Base-by-base conservation (phyloP, 1,140 invertebrate genomes). In the Drosophila ficusphila region DNA sequence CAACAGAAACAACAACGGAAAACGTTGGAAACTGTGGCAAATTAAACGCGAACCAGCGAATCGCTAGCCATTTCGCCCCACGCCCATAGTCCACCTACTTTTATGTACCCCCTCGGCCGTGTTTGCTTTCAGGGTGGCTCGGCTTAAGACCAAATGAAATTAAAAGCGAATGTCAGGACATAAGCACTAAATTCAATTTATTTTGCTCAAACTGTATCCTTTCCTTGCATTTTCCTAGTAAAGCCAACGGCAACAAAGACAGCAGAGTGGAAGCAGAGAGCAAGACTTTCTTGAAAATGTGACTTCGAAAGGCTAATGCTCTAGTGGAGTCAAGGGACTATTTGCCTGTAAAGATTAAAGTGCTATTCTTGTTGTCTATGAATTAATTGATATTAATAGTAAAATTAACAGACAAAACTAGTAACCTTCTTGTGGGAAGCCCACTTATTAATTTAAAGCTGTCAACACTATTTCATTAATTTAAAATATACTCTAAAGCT, bases 121-220 rank as follows among this genome's bases (percentile, higher is more conserved):
- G 57, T 58, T 78, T 61, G 51, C 25, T 38, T 76, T 72, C 70
- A 64, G 58, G 68, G 58, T 64, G 54, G 62, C 31, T 71, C 75
- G 60, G 57, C 79, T 86, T 69, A 70, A 73, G 72, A 73, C 82
- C 69, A 76, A 77, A 86, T 81, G 77, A 86, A 86, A 81, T 86
- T 86, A 86, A 86, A 86, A 77, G 64, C 77, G 73, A 88, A 86
- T 86, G 82, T 74, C 82, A 70, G 76, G 78, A 65, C 64, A 86
- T 81, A 88, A 88, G 82, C 73, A 72, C 82, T 77, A 71, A 81
- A 86, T 86, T 88, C 82, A 88, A 88, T 86, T 86, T 86, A 88
- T 86, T 88, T 81, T 62, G 46, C 53, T 86, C 64, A 77, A 77
- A 77, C 82, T 76, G 49, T 53, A 79, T 72, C 73, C 58, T 33